A percentile compares a stretch with the other conserved stretches of the same genome.
phyloP scores from a whole-genome alignment of 2,888 invertebrate genomes.

The Pandemis heparana region DNA sequence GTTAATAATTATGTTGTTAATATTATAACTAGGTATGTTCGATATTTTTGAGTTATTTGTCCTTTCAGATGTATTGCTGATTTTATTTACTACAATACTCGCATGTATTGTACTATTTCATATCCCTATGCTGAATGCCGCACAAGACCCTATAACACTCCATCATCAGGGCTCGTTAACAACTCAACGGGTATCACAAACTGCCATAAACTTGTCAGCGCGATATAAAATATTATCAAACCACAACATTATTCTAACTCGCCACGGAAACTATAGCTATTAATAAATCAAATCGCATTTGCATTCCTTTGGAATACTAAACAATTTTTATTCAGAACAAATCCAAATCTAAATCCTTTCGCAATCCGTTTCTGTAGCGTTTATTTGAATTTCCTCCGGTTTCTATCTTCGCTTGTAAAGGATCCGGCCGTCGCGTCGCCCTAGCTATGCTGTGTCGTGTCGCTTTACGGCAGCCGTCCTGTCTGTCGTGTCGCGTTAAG shows the following conservation, averaged over 20 bases:
- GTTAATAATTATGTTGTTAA: too few species aligned
- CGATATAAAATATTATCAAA: constrained; percentile 39
- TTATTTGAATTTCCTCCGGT: constrained; percentile 69
- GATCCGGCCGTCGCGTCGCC: constrained; percentile 48
- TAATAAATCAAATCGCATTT: constrained; percentile 53
- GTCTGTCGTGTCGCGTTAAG: constrained; percentile 20
- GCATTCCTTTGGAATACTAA: constrained; percentile 57
- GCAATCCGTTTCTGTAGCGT: constrained; percentile 59
- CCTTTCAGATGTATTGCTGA: not conserved
- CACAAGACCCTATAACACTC: constrained; percentile 17
- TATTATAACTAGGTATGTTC: too few species aligned
- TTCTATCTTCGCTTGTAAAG: constrained; percentile 53
- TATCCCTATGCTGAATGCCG: not conserved
- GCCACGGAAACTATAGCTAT: constrained; percentile 44
- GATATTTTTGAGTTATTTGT: not conserved
- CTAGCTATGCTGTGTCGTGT: constrained; percentile 48
- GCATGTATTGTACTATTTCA: too few species aligned
- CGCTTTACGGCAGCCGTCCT: constrained; percentile 44
- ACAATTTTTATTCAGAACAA: constrained; percentile 63
- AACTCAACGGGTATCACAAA: constrained; percentile 38
- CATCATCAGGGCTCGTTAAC: constrained; percentile 33
- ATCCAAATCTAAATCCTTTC: constrained; percentile 65
- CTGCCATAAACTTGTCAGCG: constrained; percentile 43
- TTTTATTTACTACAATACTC: too few species aligned
- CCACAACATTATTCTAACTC: constrained; percentile 37